Conservation (phyloP, 2,113 vertebrate genomes). For the Salvelinus alpinus region DNA sequence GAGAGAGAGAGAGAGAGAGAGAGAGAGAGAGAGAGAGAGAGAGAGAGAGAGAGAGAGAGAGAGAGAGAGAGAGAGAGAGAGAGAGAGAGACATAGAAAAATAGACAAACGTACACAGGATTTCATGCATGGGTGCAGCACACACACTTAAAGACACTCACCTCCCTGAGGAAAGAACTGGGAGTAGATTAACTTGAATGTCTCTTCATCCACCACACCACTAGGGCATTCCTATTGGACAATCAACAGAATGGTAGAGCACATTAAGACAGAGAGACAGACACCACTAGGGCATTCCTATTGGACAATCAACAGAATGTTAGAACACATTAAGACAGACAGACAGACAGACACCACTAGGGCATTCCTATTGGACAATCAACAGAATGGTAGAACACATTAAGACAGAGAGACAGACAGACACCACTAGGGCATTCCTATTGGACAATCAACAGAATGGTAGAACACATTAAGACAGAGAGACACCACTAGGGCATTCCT, state of each 20-base stretch:
- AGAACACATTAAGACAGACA: too few relatives aligned
- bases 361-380: too few relatives aligned
- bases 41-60: too few relatives aligned
- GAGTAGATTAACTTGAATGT: slow-evolving; percentile 96
- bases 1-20: too few relatives aligned
- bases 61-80: too few relatives aligned
- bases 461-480: neutral
- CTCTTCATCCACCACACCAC: slow-evolving; percentile 90
- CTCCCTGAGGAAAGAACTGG: slow-evolving; percentile 95
- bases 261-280: neutral
- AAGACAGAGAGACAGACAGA: slow-evolving; percentile 29
- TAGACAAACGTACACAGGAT: too few relatives aligned
- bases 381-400: too few relatives aligned
- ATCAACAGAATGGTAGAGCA: neutral
- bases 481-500: neutral
- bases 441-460: too few relatives aligned
- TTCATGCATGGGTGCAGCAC: neutral
- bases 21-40: too few relatives aligned
- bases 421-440: slow-evolving; percentile 57
- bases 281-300: slow-evolving; percentile 83
- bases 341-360: too few relatives aligned
- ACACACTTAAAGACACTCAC: slow-evolving; percentile 67
- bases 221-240: slow-evolving; percentile 83
- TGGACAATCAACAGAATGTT: too few relatives aligned
- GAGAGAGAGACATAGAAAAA: too few relatives aligned